Base-by-base conservation (phyloP, 2,797 vertebrate genomes). In the Malacoctenus gilli region DNA sequence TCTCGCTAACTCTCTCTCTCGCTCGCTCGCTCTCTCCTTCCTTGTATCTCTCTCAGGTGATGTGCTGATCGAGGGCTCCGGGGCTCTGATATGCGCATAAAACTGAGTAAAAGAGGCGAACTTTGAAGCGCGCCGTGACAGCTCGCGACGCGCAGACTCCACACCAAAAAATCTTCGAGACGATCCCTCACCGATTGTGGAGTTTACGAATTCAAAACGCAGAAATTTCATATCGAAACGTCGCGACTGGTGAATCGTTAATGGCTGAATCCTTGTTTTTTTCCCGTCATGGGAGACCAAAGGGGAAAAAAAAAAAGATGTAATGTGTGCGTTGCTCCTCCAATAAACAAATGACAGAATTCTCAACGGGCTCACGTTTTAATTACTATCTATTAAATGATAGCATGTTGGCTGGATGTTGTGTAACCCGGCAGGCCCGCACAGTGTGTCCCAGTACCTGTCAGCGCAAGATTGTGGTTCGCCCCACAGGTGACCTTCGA, bases 81-180 rank as follows among this genome's bases (percentile, higher is more conserved):
- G 82, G 87, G 80, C 92, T 92, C 89, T 91, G 92, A 94, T 89
- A 92, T 90, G 92, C 89, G 81, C 91, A 91, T 93, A 92, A 94
- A 94, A 95, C 88, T 85, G 87, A 94, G 92, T 89, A 90, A 94
- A 93, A 91, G 84, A 88, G 83, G 89, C 93, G 92, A 94, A 95
- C 92, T 94, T 93, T 91, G 86, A 93, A 90, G 88, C 87, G 88
- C 52, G 71, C 80, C 59, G 58, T 87, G 60, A 58, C 83, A 84
- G 70, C 79, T 90, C 68, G 70, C 67, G 82, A 80, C 64, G n/a
- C n/a, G n/a, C n/a, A n/a, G n/a, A n/a, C n/a, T n/a, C n/a, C n/a
- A n/a, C n/a, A n/a, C n/a, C n/a, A n/a, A n/a, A n/a, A n/a, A n/a
- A n/a, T n/a, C n/a, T n/a, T n/a, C n/a, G n/a, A n/a, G n/a, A n/a